Percentiles rank a stretch among this genome's conserved stretches.
Conservation (phyloP, 2,797 vertebrate species). For the Luscinia luscinia region DNA sequence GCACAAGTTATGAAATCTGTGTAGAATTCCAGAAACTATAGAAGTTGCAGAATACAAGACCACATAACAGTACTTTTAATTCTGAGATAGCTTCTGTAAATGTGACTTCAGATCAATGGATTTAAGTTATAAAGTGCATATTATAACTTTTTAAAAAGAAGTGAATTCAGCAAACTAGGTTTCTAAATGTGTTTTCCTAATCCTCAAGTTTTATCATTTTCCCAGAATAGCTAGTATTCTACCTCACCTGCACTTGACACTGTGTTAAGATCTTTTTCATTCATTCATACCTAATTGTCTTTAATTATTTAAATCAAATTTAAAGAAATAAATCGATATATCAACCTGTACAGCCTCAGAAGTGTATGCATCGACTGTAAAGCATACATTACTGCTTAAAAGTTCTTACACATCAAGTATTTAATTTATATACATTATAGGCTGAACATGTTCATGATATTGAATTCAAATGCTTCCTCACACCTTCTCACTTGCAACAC, state of each 20-base stretch:
- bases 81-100: background rate
- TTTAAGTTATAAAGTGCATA: background rate
- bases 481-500: background rate
- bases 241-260: background rate
- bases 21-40: background rate
- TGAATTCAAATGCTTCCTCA: background rate
- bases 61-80: background rate
- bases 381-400: background rate
- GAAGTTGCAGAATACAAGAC: background rate
- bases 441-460: background rate
- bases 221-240: background rate
- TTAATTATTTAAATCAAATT: background rate
- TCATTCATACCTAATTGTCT: background rate
- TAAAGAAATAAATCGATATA: background rate
- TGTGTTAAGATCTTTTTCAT: background rate
- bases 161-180: background rate
- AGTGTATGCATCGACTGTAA: background rate
- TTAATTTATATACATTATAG: background rate
- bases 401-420: background rate
- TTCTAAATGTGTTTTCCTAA: background rate
- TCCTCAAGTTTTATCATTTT: background rate
- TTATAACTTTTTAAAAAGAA: background rate
- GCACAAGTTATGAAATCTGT: background rate
- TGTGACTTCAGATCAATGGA: background rate
- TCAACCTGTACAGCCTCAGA: background rate